phyloP scores from a whole-genome alignment of 2,797 vertebrate species.

The Mormyrops attenuatus region DNA sequence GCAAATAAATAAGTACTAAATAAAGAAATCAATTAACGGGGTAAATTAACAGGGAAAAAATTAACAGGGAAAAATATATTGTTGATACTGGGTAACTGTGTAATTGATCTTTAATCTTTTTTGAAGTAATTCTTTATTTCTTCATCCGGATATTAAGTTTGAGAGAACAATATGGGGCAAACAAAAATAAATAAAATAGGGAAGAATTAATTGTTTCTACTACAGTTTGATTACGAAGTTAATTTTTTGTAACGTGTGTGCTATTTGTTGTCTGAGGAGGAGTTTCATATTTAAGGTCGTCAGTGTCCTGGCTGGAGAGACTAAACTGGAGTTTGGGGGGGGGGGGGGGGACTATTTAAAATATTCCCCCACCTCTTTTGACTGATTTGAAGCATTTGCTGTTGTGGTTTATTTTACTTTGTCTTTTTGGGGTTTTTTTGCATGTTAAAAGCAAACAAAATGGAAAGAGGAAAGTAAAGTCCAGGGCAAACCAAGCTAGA shows the following conservation, averaged over 20 bases:
- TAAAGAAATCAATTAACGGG: slow-evolving; percentile 4
- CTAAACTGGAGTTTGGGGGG: background rate
- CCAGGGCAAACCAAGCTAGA: slow-evolving; percentile 69
- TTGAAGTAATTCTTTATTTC: slow-evolving; percentile 24
- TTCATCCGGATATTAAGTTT: slow-evolving; percentile 20
- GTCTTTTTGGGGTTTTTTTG: slow-evolving; percentile 18
- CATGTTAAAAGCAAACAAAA: slow-evolving; percentile 46
- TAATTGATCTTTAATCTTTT: slow-evolving; percentile 4
- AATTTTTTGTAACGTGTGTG: background rate
- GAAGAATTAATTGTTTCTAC: background rate
- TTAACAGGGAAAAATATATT: background rate
- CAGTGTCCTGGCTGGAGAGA: background rate
- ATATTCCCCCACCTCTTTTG: slow-evolving; percentile 26
- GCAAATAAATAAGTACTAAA: slow-evolving; percentile 18
- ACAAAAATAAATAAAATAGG: background rate
- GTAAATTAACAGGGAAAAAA: background rate
- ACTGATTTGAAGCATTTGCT: slow-evolving; percentile 20
- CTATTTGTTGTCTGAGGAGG: background rate
- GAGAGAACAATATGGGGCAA: background rate
- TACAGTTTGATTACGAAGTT: background rate
- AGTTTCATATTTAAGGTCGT: background rate
- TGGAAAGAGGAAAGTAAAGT: slow-evolving; percentile 51
- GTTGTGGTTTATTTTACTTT: slow-evolving; percentile 3
- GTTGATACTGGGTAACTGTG: background rate
- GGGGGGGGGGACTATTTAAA: slow-evolving; percentile 4